Evolutionary conservation across 2,113 vertebrate genomes (phyloP), one percentile per base, ranked within the genome.

Genomic region (Paracanthobrama guichenoti): DNA sequence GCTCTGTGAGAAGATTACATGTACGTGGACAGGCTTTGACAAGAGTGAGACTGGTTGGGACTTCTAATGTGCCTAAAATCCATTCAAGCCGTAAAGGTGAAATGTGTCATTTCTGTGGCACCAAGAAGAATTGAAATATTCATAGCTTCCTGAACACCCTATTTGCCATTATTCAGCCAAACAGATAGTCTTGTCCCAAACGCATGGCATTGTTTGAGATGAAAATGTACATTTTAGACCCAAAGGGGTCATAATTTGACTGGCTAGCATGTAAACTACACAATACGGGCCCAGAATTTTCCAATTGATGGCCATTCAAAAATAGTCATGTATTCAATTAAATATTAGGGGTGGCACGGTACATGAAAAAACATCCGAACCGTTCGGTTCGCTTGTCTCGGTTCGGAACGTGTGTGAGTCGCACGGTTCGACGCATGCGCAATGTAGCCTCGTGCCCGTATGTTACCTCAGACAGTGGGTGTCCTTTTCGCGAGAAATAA

Each of bases 1-100:
- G 72, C 72, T 74, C 46, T 74, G 44, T 31, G 53, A 59, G 39
- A 57, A 44, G 77, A 79, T 79, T 79, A 62, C 14, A 9, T 79
- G 39, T 59, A 78, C 22, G 12, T 44, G 57, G 24, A 79, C 13
- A 46, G 77, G 39, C 55, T 26, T 60, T 62, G 35, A 44, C 35
- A 46, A 79, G 11, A 46, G 39, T 7, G 4, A 46, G 57, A 62
- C n/a, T 62, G n/a, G 14, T 4, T 18, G 57, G 55, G 35, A 79
- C 8, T 79, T 44, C 4, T 24, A 79, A 79, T 62, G 57, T 62
- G 42, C 35, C 22, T 44, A 24, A 78, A 78, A 42, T 42, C 13
- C 22, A 28, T 62, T 60, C 3, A 62, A 46, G 57, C 39, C 6
- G 13, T 78, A 60, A 42, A n/a, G 35, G 4, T 35, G 22, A 42